phyloP scores from a whole-genome alignment of 1,140 invertebrate species.

The Paraescarpia echinospica region DNA sequence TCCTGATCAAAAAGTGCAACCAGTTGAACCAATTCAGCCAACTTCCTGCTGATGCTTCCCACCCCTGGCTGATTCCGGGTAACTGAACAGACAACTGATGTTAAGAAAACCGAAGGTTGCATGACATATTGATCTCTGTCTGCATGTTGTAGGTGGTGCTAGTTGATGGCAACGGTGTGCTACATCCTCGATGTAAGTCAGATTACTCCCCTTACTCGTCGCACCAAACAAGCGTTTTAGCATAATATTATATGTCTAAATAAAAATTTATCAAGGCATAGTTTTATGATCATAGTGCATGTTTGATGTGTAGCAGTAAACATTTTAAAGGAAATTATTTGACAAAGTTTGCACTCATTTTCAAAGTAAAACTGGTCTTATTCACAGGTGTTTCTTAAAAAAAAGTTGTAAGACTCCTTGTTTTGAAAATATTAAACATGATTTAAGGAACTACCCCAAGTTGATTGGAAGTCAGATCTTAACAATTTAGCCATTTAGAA shows the following conservation, averaged over 20 bases:
- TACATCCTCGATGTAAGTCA: constrained; percentile 55
- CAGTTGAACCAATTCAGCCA: too few relatives aligned
- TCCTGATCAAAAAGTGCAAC: too few relatives aligned
- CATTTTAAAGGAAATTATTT: too few relatives aligned
- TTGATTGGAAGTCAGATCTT: neutral
- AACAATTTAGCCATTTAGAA: neutral
- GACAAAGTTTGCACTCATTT: neutral
- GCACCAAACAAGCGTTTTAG: neutral
- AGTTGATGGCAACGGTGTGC: constrained; percentile 61
- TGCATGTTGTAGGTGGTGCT: constrained; percentile 47
- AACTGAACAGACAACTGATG: too few relatives aligned
- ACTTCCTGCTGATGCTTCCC: too few relatives aligned
- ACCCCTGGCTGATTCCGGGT: too few relatives aligned
- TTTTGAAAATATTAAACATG: too few relatives aligned
- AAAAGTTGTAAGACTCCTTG: too few relatives aligned
- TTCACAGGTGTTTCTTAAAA: too few relatives aligned
- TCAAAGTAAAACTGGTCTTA: constrained; percentile 1
- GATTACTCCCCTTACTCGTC: neutral
- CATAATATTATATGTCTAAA: neutral
- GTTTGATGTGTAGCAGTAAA: too few relatives aligned
- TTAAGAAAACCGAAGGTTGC: neutral
- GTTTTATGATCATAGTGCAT: neutral
- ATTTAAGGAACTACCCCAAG: neutral
- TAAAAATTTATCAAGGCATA: neutral
- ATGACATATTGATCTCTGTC: neutral